These are phyloP conservation scores for Rhabdornis inornatus DNA, from an alignment of 2,113 vertebrate species.

Conservation along the genomic window DNA sequence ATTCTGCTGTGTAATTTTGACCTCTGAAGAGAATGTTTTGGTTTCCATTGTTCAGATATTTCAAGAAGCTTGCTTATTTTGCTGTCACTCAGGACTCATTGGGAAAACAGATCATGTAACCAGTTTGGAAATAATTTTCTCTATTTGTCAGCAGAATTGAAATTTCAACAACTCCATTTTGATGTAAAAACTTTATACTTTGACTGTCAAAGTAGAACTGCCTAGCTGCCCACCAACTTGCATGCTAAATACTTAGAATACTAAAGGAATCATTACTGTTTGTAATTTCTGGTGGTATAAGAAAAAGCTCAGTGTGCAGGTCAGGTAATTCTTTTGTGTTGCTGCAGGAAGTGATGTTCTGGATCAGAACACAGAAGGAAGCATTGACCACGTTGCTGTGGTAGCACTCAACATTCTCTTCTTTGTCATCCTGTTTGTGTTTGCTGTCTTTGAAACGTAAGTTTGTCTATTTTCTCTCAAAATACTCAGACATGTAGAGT, in stretches of 20 bases:
- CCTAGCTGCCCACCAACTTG: neutral
- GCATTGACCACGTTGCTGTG: conserved; percentile 84
- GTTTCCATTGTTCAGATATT: neutral
- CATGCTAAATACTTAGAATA: neutral
- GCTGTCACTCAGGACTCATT: neutral
- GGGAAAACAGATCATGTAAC: neutral
- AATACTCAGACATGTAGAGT: neutral
- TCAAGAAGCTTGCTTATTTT: neutral
- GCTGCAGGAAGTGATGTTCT: conserved; percentile 69
- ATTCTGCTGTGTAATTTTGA: neutral
- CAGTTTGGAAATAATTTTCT: neutral
- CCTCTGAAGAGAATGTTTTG: neutral
- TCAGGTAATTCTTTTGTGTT: neutral
- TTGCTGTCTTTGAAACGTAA: conserved; percentile 97
- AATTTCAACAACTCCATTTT: neutral
- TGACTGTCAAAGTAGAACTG: neutral
- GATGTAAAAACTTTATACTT: neutral
- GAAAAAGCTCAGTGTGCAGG: neutral
- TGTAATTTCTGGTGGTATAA: neutral
- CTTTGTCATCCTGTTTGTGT: conserved; percentile 91
- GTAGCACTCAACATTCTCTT: conserved; percentile 88
- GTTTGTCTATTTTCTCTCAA: conserved; percentile 45
- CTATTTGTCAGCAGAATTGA: neutral
- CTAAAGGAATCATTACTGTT: neutral
- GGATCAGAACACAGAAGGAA: conserved; percentile 63